These are phyloP conservation scores for Anguilla japonica DNA, from an alignment of 2,113 vertebrate species.

Conservation along the genomic window DNA sequence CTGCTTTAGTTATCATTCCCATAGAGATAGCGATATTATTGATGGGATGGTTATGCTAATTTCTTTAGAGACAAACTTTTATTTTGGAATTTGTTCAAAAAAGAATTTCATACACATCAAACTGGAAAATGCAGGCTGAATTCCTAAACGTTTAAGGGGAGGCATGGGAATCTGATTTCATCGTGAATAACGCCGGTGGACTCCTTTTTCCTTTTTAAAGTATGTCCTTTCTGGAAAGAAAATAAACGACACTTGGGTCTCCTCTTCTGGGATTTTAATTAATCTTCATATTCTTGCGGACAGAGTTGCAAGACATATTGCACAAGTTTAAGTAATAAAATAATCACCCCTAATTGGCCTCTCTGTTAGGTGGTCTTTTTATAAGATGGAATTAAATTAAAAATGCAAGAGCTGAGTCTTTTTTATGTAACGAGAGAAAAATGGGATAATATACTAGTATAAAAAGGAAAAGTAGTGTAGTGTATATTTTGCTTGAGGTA, in stretches of 20 bases:
- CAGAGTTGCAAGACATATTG: constrained; percentile 23
- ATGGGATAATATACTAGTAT: constrained; percentile 9
- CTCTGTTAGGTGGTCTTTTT: constrained; percentile 33
- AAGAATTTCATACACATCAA: constrained; percentile 85
- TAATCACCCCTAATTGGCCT: constrained; percentile 36
- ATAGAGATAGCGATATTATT: constrained; percentile 92
- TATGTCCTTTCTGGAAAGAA: constrained; percentile 61
- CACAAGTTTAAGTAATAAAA: constrained; percentile 17
- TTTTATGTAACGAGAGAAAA: constrained; percentile 16
- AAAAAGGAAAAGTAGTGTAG: not conserved
- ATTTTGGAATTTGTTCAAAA: constrained; percentile 86
- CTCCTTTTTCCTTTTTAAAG: constrained; percentile 54
- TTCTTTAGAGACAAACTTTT: constrained; percentile 77
- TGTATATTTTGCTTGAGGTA: constrained; percentile 5
- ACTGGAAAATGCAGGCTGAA: constrained; percentile 78
- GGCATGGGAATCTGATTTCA: constrained; percentile 77
- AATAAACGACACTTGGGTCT: constrained; percentile 49
- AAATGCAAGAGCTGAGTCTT: constrained; percentile 1
- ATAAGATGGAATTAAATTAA: constrained; percentile 27
- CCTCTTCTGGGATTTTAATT: constrained; percentile 48
- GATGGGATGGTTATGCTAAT: constrained; percentile 94
- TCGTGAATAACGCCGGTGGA: constrained; percentile 67
- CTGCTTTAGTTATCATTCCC: constrained; percentile 89
- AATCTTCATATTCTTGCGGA: constrained; percentile 52
- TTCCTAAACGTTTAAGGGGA: constrained; percentile 79